Percentiles rank a stretch among this genome's conserved stretches.
These are phyloP conservation scores for human (Homo sapiens) DNA, from an alignment of 2,113 vertebrate genomes.

Conservation along the genomic window GRCh38 chr18:75927501-75928000, in stretches of 20 bases:
- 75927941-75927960: background rate
- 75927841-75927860: conserved; percentile 64
- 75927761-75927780: background rate
- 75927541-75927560: too few relatives aligned
- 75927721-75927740: background rate
- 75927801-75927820: conserved; percentile 24
- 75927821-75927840: background rate
- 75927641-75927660: background rate
- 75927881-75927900: background rate
- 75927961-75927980: background rate
- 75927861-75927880: conserved; percentile 2
- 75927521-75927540: background rate
- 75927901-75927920: conserved; percentile 34
- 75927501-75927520: rapidly evolving
- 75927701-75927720: background rate
- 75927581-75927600: background rate
- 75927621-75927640: too few relatives aligned
- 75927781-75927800: background rate
- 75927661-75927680: background rate
- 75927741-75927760: background rate
- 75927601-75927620: background rate
- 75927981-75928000: background rate
- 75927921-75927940: conserved; percentile 13
- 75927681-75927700: background rate
- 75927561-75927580: too few relatives aligned